Conservation (phyloP, 1,140 invertebrate genomes). For the Eupeodes corollae region DNA sequence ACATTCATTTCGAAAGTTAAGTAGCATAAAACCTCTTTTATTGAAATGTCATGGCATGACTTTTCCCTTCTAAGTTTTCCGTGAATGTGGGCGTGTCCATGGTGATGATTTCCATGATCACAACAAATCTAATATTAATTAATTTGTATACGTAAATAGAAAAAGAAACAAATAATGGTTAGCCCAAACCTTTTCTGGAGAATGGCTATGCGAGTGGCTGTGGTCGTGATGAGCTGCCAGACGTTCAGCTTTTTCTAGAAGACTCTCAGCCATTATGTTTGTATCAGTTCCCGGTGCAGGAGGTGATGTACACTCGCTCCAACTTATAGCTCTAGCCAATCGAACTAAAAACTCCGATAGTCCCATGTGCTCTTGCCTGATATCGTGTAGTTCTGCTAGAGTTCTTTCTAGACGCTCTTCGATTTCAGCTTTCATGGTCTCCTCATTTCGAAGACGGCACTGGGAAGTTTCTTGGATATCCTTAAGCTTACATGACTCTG, state of each 20-base stretch:
- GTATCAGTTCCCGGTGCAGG: conserved; percentile 58
- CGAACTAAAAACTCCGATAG: conserved; percentile 43
- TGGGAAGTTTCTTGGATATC: conserved; percentile 51
- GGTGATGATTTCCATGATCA: conserved; percentile 41
- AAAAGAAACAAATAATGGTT: not conserved
- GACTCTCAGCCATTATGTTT: conserved; percentile 65
- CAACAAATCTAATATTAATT: conserved; percentile 5
- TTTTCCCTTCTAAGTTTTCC: conserved; percentile 54
- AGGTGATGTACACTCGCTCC: conserved; percentile 28
- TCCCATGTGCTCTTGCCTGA: conserved; percentile 31
- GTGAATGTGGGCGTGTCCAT: conserved; percentile 6
- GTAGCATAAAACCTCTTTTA: conserved; percentile 25
- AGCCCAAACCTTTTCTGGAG: not conserved
- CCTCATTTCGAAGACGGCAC: conserved; percentile 49
- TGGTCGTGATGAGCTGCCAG: conserved; percentile 57
- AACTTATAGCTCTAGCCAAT: conserved; percentile 45
- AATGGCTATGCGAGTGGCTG: conserved; percentile 42
- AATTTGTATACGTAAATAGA: not conserved
- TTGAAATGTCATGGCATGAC: conserved; percentile 58
- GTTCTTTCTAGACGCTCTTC: conserved; percentile 58
- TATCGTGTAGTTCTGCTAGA: conserved; percentile 52
- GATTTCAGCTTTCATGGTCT: conserved; percentile 55
- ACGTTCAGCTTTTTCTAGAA: conserved; percentile 64
- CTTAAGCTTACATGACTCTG: conserved; percentile 49
- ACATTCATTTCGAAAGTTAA: not conserved